Evolutionary conservation across 2,797 vertebrate species (phyloP), one percentile per base, ranked within the genome.

Genomic region (Myioborus miniatus): DNA sequence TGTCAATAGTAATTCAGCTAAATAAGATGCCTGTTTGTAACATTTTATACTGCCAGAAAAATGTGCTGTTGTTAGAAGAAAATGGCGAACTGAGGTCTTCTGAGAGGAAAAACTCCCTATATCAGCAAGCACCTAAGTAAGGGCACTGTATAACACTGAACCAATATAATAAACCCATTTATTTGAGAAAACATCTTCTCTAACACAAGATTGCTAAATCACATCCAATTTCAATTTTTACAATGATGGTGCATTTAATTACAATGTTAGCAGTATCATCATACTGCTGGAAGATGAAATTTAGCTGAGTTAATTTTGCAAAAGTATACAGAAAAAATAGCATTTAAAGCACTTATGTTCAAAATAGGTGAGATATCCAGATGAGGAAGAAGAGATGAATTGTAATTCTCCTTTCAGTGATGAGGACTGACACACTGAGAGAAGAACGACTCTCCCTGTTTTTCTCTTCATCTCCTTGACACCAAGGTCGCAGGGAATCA

Each of bases 381-480:
- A 70, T 32, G 10, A 89, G 34, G 70, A 93, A 58, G 27, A 22
- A 46, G 16, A 22, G 14, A 7, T 52, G 43, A 80, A 83, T 52
- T 65, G 39, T 59, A 62, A 83, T 85, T 83, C 84, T 78, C 36
- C n/a, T 91, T 95, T 93, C 81, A 74, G 83, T 83, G 50, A 81
- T 41, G 53, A 94, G 58, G 30, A 65, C 49, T 78, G 50, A 88
- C 41, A 34, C 47, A 82, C 9, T 0, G 2, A 67, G 44, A 90
- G 34, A 72, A 49, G 68, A 94, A 55, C 39, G 30, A 15, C 64
- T 29, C n/a, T 91, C 34, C 9, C n/a, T 50, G 22, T 56, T 86
- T 70, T 83, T 53, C 71, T 85, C 72, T 75, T 46, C 65, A 83
- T 91, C 89, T 94, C 94, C 87, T 83, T 91, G 65, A 81, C 84